Percentiles rank a stretch among this genome's conserved stretches.
phyloP scores from a whole-genome alignment of 1,140 invertebrate species.

The Charaxes varanes region DNA sequence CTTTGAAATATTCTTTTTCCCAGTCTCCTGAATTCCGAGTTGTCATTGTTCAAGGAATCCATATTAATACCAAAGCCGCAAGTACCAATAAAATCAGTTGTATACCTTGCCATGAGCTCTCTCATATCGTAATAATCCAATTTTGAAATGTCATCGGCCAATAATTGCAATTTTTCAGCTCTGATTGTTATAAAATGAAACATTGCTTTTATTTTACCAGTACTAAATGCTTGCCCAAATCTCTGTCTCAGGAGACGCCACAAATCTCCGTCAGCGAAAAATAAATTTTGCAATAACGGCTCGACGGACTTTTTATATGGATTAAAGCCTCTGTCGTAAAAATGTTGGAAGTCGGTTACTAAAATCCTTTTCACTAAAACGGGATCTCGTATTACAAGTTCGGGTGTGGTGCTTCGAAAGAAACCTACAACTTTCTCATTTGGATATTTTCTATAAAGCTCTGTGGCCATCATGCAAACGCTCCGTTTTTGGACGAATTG shows the following conservation, averaged over 20 bases:
- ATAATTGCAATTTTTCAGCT: constrained; percentile 57
- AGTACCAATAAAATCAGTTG: constrained; percentile 29
- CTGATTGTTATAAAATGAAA: constrained; percentile 68
- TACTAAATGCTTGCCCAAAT: constrained; percentile 78
- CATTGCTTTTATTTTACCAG: constrained; percentile 77
- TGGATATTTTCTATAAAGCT: constrained; percentile 42
- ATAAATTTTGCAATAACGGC: constrained; percentile 72
- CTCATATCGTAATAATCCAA: constrained; percentile 55
- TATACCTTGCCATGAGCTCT: constrained; percentile 29
- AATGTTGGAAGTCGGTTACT: constrained; percentile 75
- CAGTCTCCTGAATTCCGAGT: constrained; percentile 26
- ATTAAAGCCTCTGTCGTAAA: constrained; percentile 65
- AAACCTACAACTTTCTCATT: constrained; percentile 49
- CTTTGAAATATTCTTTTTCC: constrained; percentile 26
- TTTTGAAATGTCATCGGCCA: constrained; percentile 39
- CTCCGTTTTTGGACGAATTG: constrained; percentile 41
- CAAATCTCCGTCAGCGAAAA: constrained; percentile 68
- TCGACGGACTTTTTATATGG: constrained; percentile 55
- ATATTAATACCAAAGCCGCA: constrained; percentile 31
- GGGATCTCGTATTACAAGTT: constrained; percentile 51
- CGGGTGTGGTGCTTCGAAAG: constrained; percentile 35
- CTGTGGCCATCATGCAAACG: constrained; percentile 38
- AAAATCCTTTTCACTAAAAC: constrained; percentile 72
- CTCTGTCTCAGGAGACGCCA: constrained; percentile 78
- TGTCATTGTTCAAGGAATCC: constrained; percentile 24